Conservation (phyloP, 2,888 invertebrate species). For the Drosophila pegasa region DNA sequence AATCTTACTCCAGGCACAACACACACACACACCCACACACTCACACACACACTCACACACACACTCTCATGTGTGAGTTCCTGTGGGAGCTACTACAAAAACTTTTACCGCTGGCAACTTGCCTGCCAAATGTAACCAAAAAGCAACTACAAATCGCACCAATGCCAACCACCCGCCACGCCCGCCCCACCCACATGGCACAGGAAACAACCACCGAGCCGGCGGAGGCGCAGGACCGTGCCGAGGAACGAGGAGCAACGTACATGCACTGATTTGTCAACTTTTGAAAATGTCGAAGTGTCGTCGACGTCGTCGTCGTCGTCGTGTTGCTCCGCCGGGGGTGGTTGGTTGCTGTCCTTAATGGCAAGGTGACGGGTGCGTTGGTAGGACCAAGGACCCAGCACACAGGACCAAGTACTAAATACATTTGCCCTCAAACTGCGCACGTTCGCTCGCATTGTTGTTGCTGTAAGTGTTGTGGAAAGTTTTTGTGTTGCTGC, state of each 20-base stretch:
- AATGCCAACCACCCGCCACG: conserved; percentile 20
- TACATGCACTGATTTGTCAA: conserved; percentile 81
- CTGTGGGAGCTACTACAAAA: conserved; percentile 73
- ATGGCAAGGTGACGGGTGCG: conserved; percentile 62
- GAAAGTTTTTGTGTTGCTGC: conserved; percentile 78
- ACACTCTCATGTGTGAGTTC: conserved; percentile 52
- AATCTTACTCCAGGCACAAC: conserved; percentile 59
- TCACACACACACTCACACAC: conserved; percentile 42
- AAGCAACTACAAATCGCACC: conserved; percentile 74
- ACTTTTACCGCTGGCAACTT: conserved; percentile 63
- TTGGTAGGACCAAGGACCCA: conserved; percentile 27
- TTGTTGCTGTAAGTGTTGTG: conserved; percentile 75
- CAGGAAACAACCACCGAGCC: conserved; percentile 58
- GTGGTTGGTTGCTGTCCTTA: conserved; percentile 71
- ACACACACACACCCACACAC: conserved; percentile 37
- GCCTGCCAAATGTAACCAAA: conserved; percentile 66
- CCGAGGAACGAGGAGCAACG: conserved; percentile 15
- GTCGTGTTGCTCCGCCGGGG: conserved; percentile 53
- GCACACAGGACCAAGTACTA: conserved; percentile 56
- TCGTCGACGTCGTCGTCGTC: conserved; percentile 51
- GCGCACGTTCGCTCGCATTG: conserved; percentile 49
- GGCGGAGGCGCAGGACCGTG: conserved; percentile 10
- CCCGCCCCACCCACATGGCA: conserved; percentile 6
- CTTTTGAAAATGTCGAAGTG: conserved; percentile 81
- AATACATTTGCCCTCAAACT: conserved; percentile 71